Conservation (phyloP, 2,797 vertebrate genomes). For the Rousettus madagascariensis region DNA sequence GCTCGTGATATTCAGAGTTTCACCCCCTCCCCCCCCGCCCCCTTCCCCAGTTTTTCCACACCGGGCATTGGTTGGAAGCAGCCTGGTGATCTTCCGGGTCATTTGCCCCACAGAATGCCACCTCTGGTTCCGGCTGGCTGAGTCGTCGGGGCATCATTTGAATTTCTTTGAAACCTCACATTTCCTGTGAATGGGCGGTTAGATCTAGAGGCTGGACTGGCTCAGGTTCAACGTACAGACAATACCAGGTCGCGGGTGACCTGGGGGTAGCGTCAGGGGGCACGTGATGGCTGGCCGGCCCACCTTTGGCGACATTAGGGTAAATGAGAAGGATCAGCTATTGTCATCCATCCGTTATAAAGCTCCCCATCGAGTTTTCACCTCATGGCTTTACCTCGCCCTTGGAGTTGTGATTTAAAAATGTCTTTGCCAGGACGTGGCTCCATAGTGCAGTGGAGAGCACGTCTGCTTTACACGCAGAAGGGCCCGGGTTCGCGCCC, state of each 20-base stretch:
- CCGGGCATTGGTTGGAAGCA: background rate
- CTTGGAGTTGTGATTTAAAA: background rate
- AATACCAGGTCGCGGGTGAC: fast-evolving
- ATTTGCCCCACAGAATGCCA: background rate
- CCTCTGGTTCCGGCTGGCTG: background rate
- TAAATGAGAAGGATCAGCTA: fast-evolving
- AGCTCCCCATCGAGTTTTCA: background rate
- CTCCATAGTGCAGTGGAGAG: too few species aligned
- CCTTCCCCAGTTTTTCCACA: background rate
- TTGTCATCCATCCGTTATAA: background rate
- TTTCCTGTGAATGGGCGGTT: background rate
- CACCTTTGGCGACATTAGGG: background rate
- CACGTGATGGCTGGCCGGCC: fast-evolving
- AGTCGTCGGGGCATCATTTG: background rate
- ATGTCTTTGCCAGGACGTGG: background rate
- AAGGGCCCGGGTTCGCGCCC: too few species aligned
- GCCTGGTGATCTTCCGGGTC: background rate
- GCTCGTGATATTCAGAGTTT: background rate
- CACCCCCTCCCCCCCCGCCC: too few species aligned
- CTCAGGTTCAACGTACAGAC: background rate
- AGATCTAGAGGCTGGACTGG: fast-evolving
- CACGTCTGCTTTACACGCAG: too few species aligned
- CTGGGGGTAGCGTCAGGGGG: background rate
- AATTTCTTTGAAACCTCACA: background rate
- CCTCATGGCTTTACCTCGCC: background rate